Base-by-base conservation (phyloP, 2,113 vertebrate species). In the Puma concolor region DNA sequence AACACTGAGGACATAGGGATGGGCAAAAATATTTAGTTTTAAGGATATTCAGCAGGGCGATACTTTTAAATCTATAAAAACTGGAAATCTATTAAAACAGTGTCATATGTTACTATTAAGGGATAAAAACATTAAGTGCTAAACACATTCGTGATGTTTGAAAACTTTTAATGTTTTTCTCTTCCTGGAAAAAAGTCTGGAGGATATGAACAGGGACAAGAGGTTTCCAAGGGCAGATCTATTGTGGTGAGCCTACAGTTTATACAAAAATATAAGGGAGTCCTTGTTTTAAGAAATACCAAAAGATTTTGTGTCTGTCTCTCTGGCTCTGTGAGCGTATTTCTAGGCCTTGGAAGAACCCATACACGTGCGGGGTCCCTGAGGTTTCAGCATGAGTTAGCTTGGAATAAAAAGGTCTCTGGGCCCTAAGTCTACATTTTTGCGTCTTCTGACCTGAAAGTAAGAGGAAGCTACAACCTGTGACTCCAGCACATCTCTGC, bases 51-150 rank as follows among this genome's bases (percentile, higher is more conserved):
- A 81, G n/a, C 52, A 25, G 76, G 82, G 25, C 14, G 21, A 86
- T 60, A 77, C 85, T 74, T 92, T 95, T 66, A 94, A 92, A 83
- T 77, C 63, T 38, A 87, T 92, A 50, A 83, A 93, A 85, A 57
- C 60, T 67, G 87, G 48, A 94, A 97, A 92, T 94, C 72, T 94
- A 16, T 36, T 81, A 93, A 91, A 88, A 16, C 33, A 38, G 16
- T 66, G 72, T 87, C 38, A 16, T 69, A 21, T 83, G 13, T 71
- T 93, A n/a, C 63, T 84, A 74, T 36, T 90, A 83, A 83, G 50
- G 57, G 48, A 29, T 41, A 76, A 94, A 93, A 90, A 64, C 41
- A 23, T 60, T 60, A 84, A 84, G 50, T 92, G 85, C 33, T 95
- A 86, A 91, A 72, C 48, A 93, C 64, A 64, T 76, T 79, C 89